Conservation (phyloP, 2,113 vertebrate genomes). For the Gymnobelideus leadbeateri region DNA sequence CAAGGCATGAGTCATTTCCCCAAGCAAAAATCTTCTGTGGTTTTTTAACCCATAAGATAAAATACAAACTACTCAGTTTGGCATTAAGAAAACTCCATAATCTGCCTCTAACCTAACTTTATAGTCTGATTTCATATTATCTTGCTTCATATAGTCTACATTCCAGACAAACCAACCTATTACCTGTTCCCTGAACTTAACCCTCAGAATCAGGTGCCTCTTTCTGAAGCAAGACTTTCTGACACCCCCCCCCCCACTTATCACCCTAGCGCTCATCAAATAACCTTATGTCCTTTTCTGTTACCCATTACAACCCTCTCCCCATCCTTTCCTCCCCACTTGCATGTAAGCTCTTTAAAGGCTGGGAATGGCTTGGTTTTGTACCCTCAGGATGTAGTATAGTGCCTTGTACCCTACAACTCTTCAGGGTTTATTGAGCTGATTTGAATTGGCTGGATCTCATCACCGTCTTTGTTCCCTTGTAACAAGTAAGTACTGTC, state of each 20-base stretch:
- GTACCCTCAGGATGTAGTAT: background rate
- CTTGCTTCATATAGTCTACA: background rate
- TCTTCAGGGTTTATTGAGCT: background rate
- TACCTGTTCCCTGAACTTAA: background rate
- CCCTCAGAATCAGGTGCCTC: background rate
- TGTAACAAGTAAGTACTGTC: background rate
- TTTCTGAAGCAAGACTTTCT: background rate
- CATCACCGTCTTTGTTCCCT: background rate
- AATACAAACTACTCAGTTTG: background rate
- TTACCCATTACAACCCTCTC: no score
- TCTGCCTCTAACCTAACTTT: background rate
- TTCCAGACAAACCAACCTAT: background rate
- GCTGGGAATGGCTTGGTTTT: background rate
- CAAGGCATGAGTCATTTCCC: background rate
- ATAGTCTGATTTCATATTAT: background rate
- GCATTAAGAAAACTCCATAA: background rate
- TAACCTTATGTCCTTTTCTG: no score
- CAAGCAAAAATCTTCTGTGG: background rate
- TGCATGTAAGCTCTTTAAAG: background rate
- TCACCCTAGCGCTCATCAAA: no score
- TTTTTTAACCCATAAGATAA: background rate
- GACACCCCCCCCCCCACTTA: background rate
- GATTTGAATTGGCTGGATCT: background rate
- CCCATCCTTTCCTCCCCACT: background rate
- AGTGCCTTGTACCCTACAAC: background rate